Percentiles rank a stretch among this genome's conserved stretches.
phyloP scores from a whole-genome alignment of 2,888 invertebrate genomes.

The Scaptomyza tumidula region DNA sequence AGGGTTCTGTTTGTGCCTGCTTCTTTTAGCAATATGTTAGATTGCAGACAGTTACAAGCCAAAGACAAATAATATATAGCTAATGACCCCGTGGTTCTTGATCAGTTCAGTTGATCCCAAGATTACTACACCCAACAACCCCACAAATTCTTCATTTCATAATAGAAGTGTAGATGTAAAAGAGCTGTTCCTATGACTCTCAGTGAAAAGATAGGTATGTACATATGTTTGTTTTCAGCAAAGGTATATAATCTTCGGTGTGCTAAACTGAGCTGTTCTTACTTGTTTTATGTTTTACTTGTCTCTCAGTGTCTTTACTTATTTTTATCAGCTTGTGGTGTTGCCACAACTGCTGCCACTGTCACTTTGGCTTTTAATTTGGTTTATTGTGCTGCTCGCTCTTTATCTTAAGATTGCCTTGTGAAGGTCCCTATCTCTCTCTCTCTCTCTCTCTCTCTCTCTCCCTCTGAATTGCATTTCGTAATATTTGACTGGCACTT shows the following conservation, averaged over 20 bases:
- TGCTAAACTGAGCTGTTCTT: not conserved
- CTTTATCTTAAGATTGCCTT: slow-evolving; percentile 37
- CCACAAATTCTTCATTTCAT: no score
- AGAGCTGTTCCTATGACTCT: no score
- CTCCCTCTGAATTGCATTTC: slow-evolving; percentile 52
- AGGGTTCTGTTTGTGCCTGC: no score
- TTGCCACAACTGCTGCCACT: slow-evolving; percentile 48
- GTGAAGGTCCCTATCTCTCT: slow-evolving; percentile 70
- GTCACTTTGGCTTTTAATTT: slow-evolving; percentile 71
- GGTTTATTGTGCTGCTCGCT: slow-evolving; percentile 69
- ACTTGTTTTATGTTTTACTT: slow-evolving; percentile 17
- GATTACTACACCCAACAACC: no score
- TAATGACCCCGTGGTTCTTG: no score
- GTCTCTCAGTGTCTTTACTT: slow-evolving; percentile 43
- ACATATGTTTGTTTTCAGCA: no score
- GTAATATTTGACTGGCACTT: slow-evolving; percentile 51
- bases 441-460: slow-evolving; percentile 37
- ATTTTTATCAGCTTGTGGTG: slow-evolving; percentile 67
- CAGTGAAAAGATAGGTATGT: no score
- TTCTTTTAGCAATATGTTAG: no score
- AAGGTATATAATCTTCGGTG: not conserved
- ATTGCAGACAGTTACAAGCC: no score
- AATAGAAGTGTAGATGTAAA: no score
- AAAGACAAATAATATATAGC: no score
- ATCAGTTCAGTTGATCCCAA: no score